Conservation (phyloP, 2,113 vertebrate genomes). For the Brachionichthys hirsutus region DNA sequence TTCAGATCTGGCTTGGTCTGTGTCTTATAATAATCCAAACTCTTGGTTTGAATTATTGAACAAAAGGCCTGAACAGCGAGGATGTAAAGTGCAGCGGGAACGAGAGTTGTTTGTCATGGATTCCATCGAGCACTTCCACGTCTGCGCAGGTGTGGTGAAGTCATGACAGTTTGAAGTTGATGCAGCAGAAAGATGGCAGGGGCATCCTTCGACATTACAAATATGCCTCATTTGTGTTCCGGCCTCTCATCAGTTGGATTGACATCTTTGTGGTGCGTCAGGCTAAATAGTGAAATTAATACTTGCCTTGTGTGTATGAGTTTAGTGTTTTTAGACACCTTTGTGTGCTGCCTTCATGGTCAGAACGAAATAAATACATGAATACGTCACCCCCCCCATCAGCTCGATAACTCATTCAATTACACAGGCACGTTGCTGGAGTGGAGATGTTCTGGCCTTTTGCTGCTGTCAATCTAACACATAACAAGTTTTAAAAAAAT, state of each 20-base stretch:
- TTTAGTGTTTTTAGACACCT: too few species aligned
- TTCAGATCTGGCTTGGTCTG: conserved; percentile 70
- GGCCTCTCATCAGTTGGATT: neutral
- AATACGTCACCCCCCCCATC: too few species aligned
- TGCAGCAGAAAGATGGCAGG: neutral
- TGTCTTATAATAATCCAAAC: conserved; percentile 50
- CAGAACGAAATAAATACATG: too few species aligned
- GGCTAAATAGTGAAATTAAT: too few species aligned
- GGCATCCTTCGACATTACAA: conserved; percentile 1
- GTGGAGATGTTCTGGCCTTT: neutral
- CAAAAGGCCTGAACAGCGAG: conserved; percentile 25
- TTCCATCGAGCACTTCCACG: neutral
- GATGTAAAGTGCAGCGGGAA: conserved; percentile 17
- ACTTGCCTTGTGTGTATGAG: too few species aligned
- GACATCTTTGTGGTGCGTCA: too few species aligned
- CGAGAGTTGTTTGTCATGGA: conserved; percentile 22
- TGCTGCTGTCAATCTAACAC: neutral
- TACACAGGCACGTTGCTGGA: too few species aligned
- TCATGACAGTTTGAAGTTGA: too few species aligned
- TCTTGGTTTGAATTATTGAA: conserved; percentile 8
- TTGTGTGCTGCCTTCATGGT: too few species aligned
- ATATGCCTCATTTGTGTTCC: conserved; percentile 10
- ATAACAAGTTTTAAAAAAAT: neutral
- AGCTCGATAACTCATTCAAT: too few species aligned
- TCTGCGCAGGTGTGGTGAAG: neutral